Evolutionary conservation across 2,797 vertebrate species (phyloP).

Genomic region (Chelonia mydas): DNA sequence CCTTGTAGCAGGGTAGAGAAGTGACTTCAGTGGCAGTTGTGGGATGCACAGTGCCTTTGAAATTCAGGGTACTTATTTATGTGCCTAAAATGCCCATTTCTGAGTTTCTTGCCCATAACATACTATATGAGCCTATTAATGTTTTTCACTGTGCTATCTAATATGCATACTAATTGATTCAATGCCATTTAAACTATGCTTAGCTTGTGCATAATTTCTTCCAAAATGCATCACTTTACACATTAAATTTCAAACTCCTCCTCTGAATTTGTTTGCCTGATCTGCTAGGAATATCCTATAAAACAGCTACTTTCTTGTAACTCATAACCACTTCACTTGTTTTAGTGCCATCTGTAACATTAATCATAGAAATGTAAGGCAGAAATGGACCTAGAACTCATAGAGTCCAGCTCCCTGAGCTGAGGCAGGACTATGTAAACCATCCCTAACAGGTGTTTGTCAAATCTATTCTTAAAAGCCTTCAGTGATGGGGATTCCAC

Average conservation of each 20-base stretch:
- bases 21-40: background rate
- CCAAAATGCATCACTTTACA: background rate
- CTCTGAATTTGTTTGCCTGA: background rate
- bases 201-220: background rate
- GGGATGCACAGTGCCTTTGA: background rate
- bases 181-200: background rate
- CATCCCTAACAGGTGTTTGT: too few relatives aligned
- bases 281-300: background rate
- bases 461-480: too few relatives aligned
- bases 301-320: background rate
- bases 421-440: too few relatives aligned
- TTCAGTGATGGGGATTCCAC: too few relatives aligned
- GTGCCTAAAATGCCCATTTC: background rate
- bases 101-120: background rate
- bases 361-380: background rate
- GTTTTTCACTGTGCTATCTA: background rate
- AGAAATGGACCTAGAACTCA: too few relatives aligned
- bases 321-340: background rate
- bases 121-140: fast-evolving
- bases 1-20: background rate
- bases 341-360: background rate
- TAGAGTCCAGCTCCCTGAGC: too few relatives aligned
- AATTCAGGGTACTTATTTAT: slow-evolving; percentile 11
- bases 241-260: background rate
- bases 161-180: background rate